Evolutionary conservation across 2,797 vertebrate genomes (phyloP).

Genomic region (Vireo griseus): DNA sequence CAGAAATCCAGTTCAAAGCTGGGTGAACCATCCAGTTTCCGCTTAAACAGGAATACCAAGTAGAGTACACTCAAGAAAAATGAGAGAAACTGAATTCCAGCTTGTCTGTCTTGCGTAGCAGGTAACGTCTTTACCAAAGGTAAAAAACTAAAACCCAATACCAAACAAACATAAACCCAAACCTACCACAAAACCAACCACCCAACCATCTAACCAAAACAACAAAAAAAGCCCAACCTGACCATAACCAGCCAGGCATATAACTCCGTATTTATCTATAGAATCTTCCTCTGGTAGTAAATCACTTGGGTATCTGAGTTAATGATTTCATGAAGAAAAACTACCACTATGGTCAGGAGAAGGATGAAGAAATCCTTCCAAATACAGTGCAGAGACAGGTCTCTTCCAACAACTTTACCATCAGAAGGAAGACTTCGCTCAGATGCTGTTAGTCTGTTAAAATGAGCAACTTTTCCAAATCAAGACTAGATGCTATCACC

Average conservation of each 20-base stretch:
- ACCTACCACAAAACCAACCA: not conserved
- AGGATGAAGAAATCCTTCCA: not conserved
- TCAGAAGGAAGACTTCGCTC: not conserved
- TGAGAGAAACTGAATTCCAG: not conserved
- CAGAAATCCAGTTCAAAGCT: not conserved
- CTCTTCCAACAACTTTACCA: not conserved
- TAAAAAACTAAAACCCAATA: not conserved
- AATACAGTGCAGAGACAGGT: not conserved
- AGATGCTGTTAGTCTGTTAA: not conserved
- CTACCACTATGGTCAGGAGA: not conserved
- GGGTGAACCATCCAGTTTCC: fast-evolving
- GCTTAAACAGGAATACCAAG: not conserved
- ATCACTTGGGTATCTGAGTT: not conserved
- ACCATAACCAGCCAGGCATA: not conserved
- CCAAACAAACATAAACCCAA: not conserved
- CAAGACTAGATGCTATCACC: not conserved
- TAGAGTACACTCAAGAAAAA: not conserved
- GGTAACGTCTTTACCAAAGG: not conserved
- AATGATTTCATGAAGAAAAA: not conserved
- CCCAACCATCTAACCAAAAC: not conserved
- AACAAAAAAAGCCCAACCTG: not conserved
- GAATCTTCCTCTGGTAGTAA: not conserved
- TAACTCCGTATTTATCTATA: not conserved
- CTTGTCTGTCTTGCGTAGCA: not conserved
- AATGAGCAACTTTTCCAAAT: not conserved